phyloP scores from a whole-genome alignment of 2,888 invertebrate species.

The Mythimna pallens region DNA sequence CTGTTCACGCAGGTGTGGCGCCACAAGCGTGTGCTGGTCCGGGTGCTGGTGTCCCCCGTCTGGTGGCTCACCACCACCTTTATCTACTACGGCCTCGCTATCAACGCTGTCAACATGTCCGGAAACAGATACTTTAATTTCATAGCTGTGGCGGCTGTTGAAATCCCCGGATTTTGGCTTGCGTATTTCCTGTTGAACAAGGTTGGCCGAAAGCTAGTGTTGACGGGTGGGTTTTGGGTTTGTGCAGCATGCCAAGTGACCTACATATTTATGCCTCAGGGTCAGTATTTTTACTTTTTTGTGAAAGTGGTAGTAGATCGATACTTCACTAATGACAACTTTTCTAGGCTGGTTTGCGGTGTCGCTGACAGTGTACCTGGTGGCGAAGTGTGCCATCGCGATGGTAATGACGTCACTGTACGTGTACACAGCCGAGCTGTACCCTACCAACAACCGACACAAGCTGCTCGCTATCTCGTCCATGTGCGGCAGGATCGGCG shows the following conservation, averaged over 20 bases:
- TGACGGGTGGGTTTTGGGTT: conserved; percentile 89
- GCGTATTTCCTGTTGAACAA: conserved; percentile 90
- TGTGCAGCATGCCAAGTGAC: conserved; percentile 90
- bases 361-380: conserved; percentile 86
- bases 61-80: conserved; percentile 92
- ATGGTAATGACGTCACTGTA: conserved; percentile 91
- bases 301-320: not conserved
- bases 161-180: conserved; percentile 92
- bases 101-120: conserved; percentile 91
- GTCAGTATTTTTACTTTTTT: conserved; percentile 70
- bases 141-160: conserved; percentile 90
- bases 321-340: not conserved
- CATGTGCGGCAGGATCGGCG: conserved; percentile 92
- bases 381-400: conserved; percentile 91
- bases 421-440: conserved; percentile 92
- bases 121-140: conserved; percentile 92
- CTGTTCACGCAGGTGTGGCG: conserved; percentile 76
- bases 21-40: conserved; percentile 63
- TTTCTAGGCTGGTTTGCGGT: conserved; percentile 62
- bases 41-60: not conserved
- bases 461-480: conserved; percentile 91
- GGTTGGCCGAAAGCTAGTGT: conserved; percentile 90
- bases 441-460: conserved; percentile 92
- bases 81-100: conserved; percentile 91
- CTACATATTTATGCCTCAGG: conserved; percentile 88